Base-by-base conservation (phyloP, 1,140 invertebrate species). In the Polypedilum pembai region DNA sequence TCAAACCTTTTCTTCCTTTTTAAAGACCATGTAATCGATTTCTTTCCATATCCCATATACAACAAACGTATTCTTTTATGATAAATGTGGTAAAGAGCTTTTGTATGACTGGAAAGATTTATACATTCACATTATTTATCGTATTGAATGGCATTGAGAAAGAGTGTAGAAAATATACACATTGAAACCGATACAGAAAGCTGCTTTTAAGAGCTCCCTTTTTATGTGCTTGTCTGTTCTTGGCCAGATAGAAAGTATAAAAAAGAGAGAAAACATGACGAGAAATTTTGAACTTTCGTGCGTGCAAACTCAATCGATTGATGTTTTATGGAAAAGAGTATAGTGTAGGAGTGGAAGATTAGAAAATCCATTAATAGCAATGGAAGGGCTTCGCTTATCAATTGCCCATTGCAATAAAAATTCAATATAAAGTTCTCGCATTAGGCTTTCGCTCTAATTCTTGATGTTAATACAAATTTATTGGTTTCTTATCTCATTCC, bases 401-500 rank as follows among this genome's bases (percentile, higher is more conserved):
- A 20, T 69, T 69, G 65, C 8, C 65, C 17, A 18, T 69, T 20
- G 20, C 65, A 69, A 69, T 69, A 69, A 69, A 69, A 69, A 69
- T 69, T 69, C 65, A 69, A 69, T 69, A 21, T 20, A 69, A 69
- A 56, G 12, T 56, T 69, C 20, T 69, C 65, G 18, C 65, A 69
- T 69, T 20, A 69, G 18, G 20, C 18, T 69, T 18, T 69, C 17
- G 65, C 20, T 69, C 65, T 69, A 69, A 69, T 69, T 69, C 65
- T 20, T 69, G 17, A 18, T 69, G 17, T 69, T 69, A 69, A 69
- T 69, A 69, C 65, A 69, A 69, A 69, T 69, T 69, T 69, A 69
- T 69, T 69, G 65, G 65, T 69, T 69, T 69, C 17, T 69, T 20
- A 69, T 20, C 65, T 69, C 10, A 18, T 20, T 69, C 3, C 10